These are phyloP conservation scores for Coendou prehensilis DNA, from an alignment of 2,797 vertebrate genomes.

Conservation along the genomic window DNA sequence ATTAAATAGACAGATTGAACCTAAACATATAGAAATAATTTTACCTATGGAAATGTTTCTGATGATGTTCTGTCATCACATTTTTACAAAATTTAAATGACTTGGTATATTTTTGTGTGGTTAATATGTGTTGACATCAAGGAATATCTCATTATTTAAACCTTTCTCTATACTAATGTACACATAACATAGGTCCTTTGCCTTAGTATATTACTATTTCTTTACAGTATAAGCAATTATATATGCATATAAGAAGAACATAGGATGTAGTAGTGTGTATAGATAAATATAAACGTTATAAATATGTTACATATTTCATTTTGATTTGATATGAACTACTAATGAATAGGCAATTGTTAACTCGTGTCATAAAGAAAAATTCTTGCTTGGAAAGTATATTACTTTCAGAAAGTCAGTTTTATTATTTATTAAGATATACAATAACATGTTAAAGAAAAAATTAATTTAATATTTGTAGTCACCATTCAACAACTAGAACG, in stretches of 20 bases:
- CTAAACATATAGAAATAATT: background rate
- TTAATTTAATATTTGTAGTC: background rate
- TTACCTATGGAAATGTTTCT: background rate
- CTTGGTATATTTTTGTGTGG: background rate
- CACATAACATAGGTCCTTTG: background rate
- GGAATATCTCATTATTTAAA: background rate
- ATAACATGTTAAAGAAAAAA: background rate
- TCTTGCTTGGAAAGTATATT: background rate
- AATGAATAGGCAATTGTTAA: background rate
- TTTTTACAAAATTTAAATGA: background rate
- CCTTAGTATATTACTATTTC: background rate
- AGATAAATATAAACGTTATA: background rate
- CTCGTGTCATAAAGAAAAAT: background rate
- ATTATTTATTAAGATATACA: conserved; percentile 9
- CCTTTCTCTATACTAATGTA: background rate
- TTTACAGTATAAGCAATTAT: background rate
- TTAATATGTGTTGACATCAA: background rate
- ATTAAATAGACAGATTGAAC: background rate
- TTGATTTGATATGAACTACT: background rate
- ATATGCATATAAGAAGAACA: background rate
- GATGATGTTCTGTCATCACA: background rate
- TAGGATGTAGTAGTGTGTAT: background rate
- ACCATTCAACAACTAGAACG: background rate
- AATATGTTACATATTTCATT: background rate
- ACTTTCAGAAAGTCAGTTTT: conserved; percentile 35